Evolutionary conservation across 2,888 invertebrate species (phyloP), one percentile per base, ranked within the genome.

Genomic region (Scelioninae gen. 1): DNA sequence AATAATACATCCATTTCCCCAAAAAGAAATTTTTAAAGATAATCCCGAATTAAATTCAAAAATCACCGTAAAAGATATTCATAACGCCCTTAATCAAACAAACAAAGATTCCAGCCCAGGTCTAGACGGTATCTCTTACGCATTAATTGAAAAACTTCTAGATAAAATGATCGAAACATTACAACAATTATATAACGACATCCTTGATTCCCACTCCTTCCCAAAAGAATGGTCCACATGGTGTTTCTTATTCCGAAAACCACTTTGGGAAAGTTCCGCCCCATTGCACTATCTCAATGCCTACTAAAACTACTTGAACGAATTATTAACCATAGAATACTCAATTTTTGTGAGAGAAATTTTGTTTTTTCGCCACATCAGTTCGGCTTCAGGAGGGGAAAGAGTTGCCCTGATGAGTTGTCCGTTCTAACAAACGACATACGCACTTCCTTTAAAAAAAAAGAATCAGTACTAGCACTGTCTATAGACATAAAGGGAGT

Each of bases 261-360:
- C n/a, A n/a, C n/a, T n/a, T n/a, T n/a, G n/a, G n/a, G n/a, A n/a
- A n/a, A n/a, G n/a, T n/a, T n/a, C n/a, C n/a, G n/a, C n/a, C n/a
- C n/a, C n/a, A n/a, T n/a, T n/a, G n/a, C n/a, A n/a, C n/a, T n/a
- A n/a, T n/a, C n/a, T n/a, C n/a, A 63, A 11, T 47, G 49, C 16
- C 10, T 34, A 0, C 11, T 63, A 11, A 63, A 63, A 49, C 6
- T 66, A 10, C 34, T 66, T 0, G 53, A 66, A 10, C 38, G 15
- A 53, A 66, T 66, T 3, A 40, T 66, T 11, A 66, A 66, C 16
- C 9, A 16, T 1, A 23, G 66, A 43, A n/a, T 66, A 0, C 16
- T 31, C 1, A 10, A n/a, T 4, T 43, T 11, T 5, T 66, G 53
- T 49, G 66, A 53, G 15, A 66, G 9, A 53, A 23, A 53, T 66